Conservation (phyloP, 2,797 vertebrate species). For the Argentina silus region DNA sequence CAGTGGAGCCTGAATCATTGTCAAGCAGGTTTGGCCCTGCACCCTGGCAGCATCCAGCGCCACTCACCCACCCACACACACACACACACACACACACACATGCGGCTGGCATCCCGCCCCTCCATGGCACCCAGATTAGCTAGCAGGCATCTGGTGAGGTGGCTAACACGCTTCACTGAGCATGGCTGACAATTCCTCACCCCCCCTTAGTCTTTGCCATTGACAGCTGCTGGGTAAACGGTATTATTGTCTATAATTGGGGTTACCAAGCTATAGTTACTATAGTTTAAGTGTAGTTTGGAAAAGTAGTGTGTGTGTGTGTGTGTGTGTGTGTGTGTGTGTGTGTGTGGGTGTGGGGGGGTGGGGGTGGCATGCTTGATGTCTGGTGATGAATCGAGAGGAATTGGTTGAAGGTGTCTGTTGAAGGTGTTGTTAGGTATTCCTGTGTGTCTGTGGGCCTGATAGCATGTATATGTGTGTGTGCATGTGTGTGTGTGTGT, state of each 20-base stretch:
- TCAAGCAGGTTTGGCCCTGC: slow-evolving; percentile 41
- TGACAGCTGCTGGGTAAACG: slow-evolving; percentile 72
- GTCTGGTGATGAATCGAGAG: not conserved
- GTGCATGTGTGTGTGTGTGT: not conserved
- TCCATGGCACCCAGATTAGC: slow-evolving; percentile 66
- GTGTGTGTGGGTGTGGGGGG: not conserved
- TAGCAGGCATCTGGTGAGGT: slow-evolving; percentile 72
- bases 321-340: not conserved
- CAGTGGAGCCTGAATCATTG: slow-evolving; percentile 37
- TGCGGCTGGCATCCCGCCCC: slow-evolving; percentile 54
- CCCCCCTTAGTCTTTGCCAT: slow-evolving; percentile 45
- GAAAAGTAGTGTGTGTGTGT: not conserved
- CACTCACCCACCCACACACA: not conserved
- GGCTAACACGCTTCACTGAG: slow-evolving; percentile 53
- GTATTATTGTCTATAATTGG: slow-evolving; percentile 71
- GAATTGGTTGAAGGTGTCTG: not conserved
- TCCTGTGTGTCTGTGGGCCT: not conserved
- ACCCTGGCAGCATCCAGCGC: slow-evolving; percentile 43
- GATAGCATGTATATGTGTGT: not conserved
- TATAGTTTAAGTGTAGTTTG: slow-evolving; percentile 22
- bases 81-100: slow-evolving; percentile 11
- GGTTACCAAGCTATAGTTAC: slow-evolving; percentile 62
- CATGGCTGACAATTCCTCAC: not conserved
- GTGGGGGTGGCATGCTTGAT: not conserved
- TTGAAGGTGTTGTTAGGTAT: not conserved